Base-by-base conservation (phyloP, 2,113 vertebrate species). In the Zosterops borbonicus region DNA sequence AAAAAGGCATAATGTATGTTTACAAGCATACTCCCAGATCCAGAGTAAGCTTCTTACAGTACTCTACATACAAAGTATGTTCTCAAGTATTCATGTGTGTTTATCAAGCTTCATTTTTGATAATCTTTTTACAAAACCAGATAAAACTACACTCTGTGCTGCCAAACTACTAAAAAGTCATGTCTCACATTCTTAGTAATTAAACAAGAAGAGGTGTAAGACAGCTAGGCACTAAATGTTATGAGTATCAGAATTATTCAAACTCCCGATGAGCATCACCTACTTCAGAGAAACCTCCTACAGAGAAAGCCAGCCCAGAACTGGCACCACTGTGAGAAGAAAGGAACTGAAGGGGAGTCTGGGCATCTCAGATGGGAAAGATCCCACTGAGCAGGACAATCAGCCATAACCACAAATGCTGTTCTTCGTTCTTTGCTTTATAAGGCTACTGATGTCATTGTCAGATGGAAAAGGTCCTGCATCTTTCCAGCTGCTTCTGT, bases 341-440 rank as follows among this genome's bases (percentile, higher is more conserved):
- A 82, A 41, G 3, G 2, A 67, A 75, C 19, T 16, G 46, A 74
- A 17, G 4, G 11, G 11, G 28, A 56, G 49, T 74, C 20, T 27
- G 46, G 29, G 33, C 11, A 11, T 67, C 53, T 74, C 9, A 35
- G 8, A 6, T 0, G 0, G 63, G 25, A 60, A 63, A 84, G 35
- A 76, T 24, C 25, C 12, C 58, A 63, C 39, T 11, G 18, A 58
- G 16, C 33, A 67, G 76, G 56, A 47, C 31, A 86, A 58, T 8
- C 22, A 71, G 42, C 27, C n/a, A 44, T 39, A 71, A 47, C 11
- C 12, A 56, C 11, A 23, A 3, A 47, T 12, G 12, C 7, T 69
- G 20, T 15, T 44, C 27, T 49, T 53, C 42, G 76, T 56, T 28
- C 63, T 91, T 73, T 64, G 53, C 20, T 81, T 87, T 94, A 77